A percentile compares a stretch with the other conserved stretches of the same genome.
These are phyloP conservation scores for Electrona antarctica DNA, from an alignment of 2,113 vertebrate species.

Conservation along the genomic window DNA sequence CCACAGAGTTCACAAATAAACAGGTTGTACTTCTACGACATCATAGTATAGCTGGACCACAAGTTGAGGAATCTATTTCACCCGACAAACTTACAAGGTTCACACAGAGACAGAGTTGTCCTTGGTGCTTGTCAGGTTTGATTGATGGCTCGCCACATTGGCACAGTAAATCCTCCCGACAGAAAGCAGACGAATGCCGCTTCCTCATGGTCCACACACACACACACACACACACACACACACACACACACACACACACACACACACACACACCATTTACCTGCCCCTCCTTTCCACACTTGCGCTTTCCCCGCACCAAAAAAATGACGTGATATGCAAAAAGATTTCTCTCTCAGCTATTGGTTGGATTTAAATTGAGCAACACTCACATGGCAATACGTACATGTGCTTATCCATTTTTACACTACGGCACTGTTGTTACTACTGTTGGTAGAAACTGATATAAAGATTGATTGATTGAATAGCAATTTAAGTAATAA, in stretches of 20 bases:
- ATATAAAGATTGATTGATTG: too few species aligned
- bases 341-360: too few species aligned
- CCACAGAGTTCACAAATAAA: slow-evolving; percentile 53
- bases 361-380: too few species aligned
- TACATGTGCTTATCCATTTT: too few species aligned
- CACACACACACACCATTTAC: too few species aligned
- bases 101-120: slow-evolving; percentile 80
- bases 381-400: too few species aligned
- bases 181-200: slow-evolving; percentile 72
- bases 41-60: slow-evolving; percentile 57
- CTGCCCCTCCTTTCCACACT: slow-evolving; percentile 44
- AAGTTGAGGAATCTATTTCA: slow-evolving; percentile 84
- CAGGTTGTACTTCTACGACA: slow-evolving; percentile 45
- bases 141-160: slow-evolving; percentile 79
- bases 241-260: slow-evolving; percentile 34
- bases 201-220: slow-evolving; percentile 23
- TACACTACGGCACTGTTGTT: too few species aligned
- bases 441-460: too few species aligned
- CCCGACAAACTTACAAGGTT: slow-evolving; percentile 82
- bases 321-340: too few species aligned
- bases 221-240: too few species aligned
- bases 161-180: slow-evolving; percentile 78
- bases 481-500: too few species aligned
- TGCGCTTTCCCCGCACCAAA: slow-evolving; percentile 30
- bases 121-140: slow-evolving; percentile 74